Evolutionary conservation across 2,888 invertebrate species (phyloP), one percentile per base, ranked within the genome.

Genomic region (Sarcophaga carnaria): DNA sequence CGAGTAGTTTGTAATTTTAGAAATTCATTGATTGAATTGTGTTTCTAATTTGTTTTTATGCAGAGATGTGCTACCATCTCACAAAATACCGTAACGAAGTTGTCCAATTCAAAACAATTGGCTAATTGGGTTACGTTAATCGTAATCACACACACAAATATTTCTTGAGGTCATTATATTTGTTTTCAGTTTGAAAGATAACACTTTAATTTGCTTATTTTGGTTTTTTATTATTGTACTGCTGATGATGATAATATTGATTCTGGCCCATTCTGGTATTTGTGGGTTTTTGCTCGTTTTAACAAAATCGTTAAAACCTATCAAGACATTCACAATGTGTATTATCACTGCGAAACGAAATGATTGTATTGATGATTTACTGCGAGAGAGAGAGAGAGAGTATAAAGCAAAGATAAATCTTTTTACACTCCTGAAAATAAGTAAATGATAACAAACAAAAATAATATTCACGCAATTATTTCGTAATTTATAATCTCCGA

Each of bases 1-100:
- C 25, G 20, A 49, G 72, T 62, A 22, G 60, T 67, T 83, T 37
- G 14, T 64, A 8, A 25, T 66, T 75, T 76, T 60, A 27, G 45
- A 47, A 49, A 22, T 62, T 80, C 25, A 71, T 54, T 59, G 74
- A 66, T 45, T 62, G 8, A 12, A 12, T 72, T 20, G 25, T 22
- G 17, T 37, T 54, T 3, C 4, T 54, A 14, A 54, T 14, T 54
- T 17, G 22, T 22, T 22, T 22, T 12, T 0, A 1, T 14, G 14
- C 49, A 49, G 49, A 49, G 49, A 0, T 54, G 54, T 54, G 54
- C 54, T 54, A 54, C 3, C 54, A 17, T 54, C 0, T 54, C 17
- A 54, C 12, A 17, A 17, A 54, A 17, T 54, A 37, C 37, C 37
- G 17, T 49, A 49, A 49, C 14, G 49, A 49, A 14, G 0, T 4